These are phyloP conservation scores for Macaria notata DNA, from an alignment of 2,888 invertebrate genomes.

Conservation along the genomic window DNA sequence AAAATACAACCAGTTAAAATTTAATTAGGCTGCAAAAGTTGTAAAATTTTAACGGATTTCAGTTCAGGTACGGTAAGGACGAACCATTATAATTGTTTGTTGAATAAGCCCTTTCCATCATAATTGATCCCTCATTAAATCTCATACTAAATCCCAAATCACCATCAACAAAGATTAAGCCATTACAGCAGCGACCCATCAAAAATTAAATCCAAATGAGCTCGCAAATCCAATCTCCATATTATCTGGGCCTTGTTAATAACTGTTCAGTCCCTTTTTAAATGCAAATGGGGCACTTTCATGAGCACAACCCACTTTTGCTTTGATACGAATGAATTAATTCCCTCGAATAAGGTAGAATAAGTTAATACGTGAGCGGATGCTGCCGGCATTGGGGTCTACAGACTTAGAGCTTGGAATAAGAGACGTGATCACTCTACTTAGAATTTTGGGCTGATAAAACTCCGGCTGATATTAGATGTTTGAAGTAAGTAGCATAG, in stretches of 20 bases:
- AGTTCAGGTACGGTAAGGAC: no score
- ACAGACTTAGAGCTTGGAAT: not conserved
- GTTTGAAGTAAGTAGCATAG: not conserved
- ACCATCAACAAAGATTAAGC: not conserved
- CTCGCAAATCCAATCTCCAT: conserved; percentile 5
- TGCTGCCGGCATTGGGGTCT: conserved; percentile 4
- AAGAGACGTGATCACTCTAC: not conserved
- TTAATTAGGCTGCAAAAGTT: no score
- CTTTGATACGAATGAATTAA: conserved; percentile 24
- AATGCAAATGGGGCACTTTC: conserved; percentile 21
- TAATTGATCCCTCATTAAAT: no score
- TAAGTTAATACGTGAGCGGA: conserved; percentile 16
- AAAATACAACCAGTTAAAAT: no score
- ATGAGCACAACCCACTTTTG: conserved; percentile 13
- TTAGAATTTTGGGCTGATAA: not conserved
- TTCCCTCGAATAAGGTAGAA: conserved; percentile 16
- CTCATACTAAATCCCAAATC: not conserved
- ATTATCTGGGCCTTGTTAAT: conserved; percentile 12
- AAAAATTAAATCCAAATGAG: conserved; percentile 5
- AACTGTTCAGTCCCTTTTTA: conserved; percentile 18
- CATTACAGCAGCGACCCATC: conserved; percentile 1
- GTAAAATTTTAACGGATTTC: no score
- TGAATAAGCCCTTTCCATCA: no score
- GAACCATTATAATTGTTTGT: no score
- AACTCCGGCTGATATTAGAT: not conserved